Evolutionary conservation across 2,888 invertebrate species (phyloP).

Genomic region (Harpalus rufipes): DNA sequence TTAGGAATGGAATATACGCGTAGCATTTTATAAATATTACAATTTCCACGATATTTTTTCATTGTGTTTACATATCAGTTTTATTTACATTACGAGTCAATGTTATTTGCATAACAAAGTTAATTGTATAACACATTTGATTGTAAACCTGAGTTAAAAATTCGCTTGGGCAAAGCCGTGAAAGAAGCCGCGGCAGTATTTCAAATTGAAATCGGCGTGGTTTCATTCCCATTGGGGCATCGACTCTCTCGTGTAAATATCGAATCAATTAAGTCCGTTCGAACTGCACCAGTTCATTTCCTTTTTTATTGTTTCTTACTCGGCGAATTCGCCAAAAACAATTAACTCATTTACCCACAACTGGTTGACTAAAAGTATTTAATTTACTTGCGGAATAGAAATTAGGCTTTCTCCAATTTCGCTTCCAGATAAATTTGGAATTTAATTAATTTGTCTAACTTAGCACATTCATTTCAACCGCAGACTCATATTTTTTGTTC

Average conservation of each 20-base stretch:
- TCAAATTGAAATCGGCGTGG: constrained; percentile 43
- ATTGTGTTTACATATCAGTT: too few relatives aligned
- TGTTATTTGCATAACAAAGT: not conserved
- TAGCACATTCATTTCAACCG: constrained; percentile 47
- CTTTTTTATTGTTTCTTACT: constrained; percentile 51
- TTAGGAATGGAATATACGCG: too few relatives aligned
- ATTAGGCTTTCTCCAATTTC: constrained; percentile 48
- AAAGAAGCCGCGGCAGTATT: constrained; percentile 33
- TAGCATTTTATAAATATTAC: too few relatives aligned
- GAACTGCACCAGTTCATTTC: constrained; percentile 47
- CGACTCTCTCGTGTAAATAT: constrained; percentile 26
- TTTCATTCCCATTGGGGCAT: not conserved
- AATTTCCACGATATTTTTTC: too few relatives aligned
- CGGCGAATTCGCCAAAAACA: constrained; percentile 51
- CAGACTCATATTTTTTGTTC: constrained; percentile 51
- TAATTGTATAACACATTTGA: not conserved
- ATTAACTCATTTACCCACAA: constrained; percentile 51
- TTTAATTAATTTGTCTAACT: constrained; percentile 54
- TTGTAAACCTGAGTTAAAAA: not conserved
- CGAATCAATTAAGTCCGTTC: constrained; percentile 43
- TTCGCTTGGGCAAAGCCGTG: not conserved
- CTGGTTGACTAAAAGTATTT: constrained; percentile 47
- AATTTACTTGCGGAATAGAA: constrained; percentile 55
- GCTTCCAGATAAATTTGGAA: constrained; percentile 27
- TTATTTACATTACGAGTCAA: not conserved